A percentile compares a stretch with the other conserved stretches of the same genome.
Conservation (phyloP, 2,888 invertebrate species). For the Ichneumoninae sp. region DNA sequence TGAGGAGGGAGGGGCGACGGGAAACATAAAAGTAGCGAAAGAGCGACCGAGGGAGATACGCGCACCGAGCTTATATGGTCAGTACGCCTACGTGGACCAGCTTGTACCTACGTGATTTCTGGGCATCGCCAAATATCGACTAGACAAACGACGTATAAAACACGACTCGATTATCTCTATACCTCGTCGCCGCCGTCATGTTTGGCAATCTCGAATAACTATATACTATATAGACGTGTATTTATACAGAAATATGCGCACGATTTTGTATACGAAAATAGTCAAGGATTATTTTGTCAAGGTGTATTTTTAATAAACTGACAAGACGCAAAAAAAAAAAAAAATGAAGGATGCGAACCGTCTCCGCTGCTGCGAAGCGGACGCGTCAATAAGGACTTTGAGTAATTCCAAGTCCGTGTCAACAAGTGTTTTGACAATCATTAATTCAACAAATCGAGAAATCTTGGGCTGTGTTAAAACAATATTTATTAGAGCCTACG, state of each 20-base stretch:
- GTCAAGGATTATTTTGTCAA: slow-evolving; percentile 19
- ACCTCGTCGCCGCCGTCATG: slow-evolving; percentile 47
- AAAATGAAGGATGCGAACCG: slow-evolving; percentile 1
- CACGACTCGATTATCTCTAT: slow-evolving; percentile 53
- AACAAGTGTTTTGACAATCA: slow-evolving; percentile 1
- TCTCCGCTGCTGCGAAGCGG: neutral
- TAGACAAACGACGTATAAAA: slow-evolving; percentile 69
- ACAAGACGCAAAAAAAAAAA: slow-evolving; percentile 6
- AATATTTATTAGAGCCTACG: slow-evolving; percentile 54
- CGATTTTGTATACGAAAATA: neutral
- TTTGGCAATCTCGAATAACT: slow-evolving; percentile 49
- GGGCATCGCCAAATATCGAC: slow-evolving; percentile 82
- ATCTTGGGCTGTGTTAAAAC: slow-evolving; percentile 33
- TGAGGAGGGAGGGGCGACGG: neutral
- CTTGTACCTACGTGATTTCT: slow-evolving; percentile 70
- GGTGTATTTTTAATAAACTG: slow-evolving; percentile 18
- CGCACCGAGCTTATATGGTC: slow-evolving; percentile 73
- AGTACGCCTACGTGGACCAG: slow-evolving; percentile 78
- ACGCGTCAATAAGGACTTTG: slow-evolving; percentile 29
- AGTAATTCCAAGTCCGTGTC: slow-evolving; percentile 7
- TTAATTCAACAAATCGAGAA: slow-evolving; percentile 33
- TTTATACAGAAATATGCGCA: neutral
- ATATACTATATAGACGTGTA: slow-evolving; percentile 5
- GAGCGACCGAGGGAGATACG: slow-evolving; percentile 47
- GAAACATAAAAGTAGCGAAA: slow-evolving; percentile 28